Conservation (phyloP, 2,888 invertebrate species). For the Ichneumoninae sp. region DNA sequence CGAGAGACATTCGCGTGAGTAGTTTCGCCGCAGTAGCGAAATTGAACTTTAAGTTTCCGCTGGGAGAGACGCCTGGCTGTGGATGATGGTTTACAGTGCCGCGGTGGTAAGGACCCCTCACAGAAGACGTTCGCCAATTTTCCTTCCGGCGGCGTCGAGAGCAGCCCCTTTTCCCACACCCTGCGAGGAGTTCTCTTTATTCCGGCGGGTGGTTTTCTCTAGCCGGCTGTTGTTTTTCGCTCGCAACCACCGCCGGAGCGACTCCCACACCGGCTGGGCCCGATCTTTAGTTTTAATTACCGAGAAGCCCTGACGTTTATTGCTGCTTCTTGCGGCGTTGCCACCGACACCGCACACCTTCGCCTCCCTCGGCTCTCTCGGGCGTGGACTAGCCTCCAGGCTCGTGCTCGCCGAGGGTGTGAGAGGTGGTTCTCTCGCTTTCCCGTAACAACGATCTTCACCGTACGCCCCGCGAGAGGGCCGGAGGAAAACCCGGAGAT, state of each 20-base stretch:
- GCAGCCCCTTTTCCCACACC: neutral
- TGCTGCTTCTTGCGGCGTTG: constrained; percentile 80
- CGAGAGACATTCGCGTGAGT: constrained; percentile 54
- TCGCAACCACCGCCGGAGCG: constrained; percentile 69
- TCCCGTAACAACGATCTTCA: constrained; percentile 46
- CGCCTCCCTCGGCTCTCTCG: constrained; percentile 24
- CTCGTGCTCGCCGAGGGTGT: constrained; percentile 11
- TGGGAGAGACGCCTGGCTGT: constrained; percentile 15
- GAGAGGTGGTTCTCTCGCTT: constrained; percentile 48
- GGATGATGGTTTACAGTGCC: constrained; percentile 18
- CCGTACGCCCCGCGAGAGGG: constrained; percentile 42
- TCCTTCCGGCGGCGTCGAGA: constrained; percentile 7
- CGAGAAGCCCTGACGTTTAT: constrained; percentile 82
- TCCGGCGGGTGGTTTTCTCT: constrained; percentile 23
- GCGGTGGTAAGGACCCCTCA: neutral
- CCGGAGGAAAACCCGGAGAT: constrained; percentile 73
- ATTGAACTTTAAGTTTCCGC: constrained; percentile 62
- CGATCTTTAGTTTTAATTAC: constrained; percentile 84
- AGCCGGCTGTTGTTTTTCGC: constrained; percentile 79
- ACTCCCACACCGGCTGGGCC: constrained; percentile 55
- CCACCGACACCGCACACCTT: constrained; percentile 40
- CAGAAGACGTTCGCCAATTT: constrained; percentile 32
- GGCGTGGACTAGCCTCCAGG: constrained; percentile 33
- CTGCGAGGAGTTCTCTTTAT: constrained; percentile 27
- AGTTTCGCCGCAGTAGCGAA: constrained; percentile 59